phyloP scores from a whole-genome alignment of 2,797 vertebrate genomes.

The Falco berigora region DNA sequence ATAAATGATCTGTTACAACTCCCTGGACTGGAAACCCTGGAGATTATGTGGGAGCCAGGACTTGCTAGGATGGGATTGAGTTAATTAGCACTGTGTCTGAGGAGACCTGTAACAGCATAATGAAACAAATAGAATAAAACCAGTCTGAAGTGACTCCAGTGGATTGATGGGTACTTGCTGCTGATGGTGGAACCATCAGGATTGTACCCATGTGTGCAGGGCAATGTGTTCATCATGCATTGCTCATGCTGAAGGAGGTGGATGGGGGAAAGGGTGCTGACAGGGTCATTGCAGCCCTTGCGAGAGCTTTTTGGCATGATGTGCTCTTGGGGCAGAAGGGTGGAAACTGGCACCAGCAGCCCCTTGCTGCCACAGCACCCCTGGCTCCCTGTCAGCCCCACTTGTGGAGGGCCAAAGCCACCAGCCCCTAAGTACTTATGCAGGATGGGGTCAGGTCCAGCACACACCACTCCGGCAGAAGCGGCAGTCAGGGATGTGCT shows the following conservation, averaged over 20 bases:
- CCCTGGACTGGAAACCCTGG: slow-evolving; percentile 23
- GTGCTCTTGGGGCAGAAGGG: background rate
- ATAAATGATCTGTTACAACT: slow-evolving; percentile 8
- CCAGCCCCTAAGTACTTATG: background rate
- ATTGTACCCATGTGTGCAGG: background rate
- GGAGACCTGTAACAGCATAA: background rate
- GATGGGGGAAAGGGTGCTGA: background rate
- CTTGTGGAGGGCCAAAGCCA: background rate
- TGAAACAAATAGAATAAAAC: slow-evolving; percentile 38
- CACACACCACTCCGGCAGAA: background rate
- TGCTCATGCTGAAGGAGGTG: background rate
- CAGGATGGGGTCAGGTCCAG: background rate
- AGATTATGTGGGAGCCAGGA: background rate
- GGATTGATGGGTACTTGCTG: background rate
- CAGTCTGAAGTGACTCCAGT: background rate
- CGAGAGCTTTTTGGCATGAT: background rate
- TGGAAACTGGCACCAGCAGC: background rate
- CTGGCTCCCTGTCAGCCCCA: background rate
- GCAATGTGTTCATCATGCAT: background rate
- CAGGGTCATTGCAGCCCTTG: background rate
- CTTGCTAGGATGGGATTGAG: background rate
- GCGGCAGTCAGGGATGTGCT: background rate
- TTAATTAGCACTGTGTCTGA: slow-evolving; percentile 51
- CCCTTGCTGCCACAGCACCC: background rate
- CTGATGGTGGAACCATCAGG: background rate